Evolutionary conservation across 2,888 invertebrate genomes (phyloP).

Genomic region (Dioctria linearis): DNA sequence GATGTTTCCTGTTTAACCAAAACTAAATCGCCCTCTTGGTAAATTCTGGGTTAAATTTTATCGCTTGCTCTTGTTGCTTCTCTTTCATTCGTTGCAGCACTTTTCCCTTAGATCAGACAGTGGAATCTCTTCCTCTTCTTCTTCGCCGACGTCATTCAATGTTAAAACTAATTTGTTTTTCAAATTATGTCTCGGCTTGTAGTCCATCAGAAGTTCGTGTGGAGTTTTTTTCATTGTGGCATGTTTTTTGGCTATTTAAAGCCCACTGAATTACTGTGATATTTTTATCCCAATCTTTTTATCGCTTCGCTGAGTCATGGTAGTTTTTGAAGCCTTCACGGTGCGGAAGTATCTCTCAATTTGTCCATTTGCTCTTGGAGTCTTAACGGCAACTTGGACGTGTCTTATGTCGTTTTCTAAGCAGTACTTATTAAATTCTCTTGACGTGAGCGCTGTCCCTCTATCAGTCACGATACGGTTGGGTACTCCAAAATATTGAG

Average conservation of each 20-base stretch:
- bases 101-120: too few species aligned
- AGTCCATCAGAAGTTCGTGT: slow-evolving; percentile 21
- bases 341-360: slow-evolving; percentile 53
- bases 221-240: too few species aligned
- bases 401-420: slow-evolving; percentile 12
- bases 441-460: slow-evolving; percentile 35
- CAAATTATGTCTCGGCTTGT: slow-evolving; percentile 29
- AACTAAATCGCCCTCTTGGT: background rate
- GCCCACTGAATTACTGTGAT: slow-evolving; percentile 48
- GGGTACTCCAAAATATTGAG: slow-evolving; percentile 24
- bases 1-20: slow-evolving; percentile 2
- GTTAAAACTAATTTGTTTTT: slow-evolving; percentile 26
- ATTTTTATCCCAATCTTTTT: slow-evolving; percentile 51
- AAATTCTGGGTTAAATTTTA: background rate
- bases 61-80: too few species aligned
- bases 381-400: slow-evolving; percentile 7
- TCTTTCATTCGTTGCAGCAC: too few species aligned
- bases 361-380: slow-evolving; percentile 1
- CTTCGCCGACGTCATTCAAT: background rate
- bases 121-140: too few species aligned
- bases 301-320: slow-evolving; percentile 45
- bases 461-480: slow-evolving; percentile 13
- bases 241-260: slow-evolving; percentile 29
- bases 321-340: slow-evolving; percentile 44
- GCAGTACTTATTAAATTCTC: slow-evolving; percentile 7